Percentiles rank a stretch among this genome's conserved stretches.
Evolutionary conservation across 2,888 invertebrate species (phyloP).

Genomic region (Himalopsyche kuldschensis): DNA sequence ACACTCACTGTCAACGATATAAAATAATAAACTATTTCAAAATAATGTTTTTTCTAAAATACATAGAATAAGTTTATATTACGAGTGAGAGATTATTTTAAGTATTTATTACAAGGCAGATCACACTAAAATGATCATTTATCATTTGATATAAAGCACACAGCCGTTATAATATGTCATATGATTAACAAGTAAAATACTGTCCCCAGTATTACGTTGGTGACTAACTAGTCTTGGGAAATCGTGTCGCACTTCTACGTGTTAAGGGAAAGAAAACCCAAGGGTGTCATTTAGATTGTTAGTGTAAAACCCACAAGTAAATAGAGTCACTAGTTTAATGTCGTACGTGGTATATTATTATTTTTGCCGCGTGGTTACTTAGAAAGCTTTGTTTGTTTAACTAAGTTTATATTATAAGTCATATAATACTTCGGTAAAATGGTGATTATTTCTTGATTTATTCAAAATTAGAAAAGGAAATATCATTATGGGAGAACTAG

Average conservation of each 20-base stretch:
- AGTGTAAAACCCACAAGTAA: conserved; percentile 5
- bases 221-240: not conserved
- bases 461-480: too few relatives aligned
- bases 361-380: conserved; percentile 3
- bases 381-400: not conserved
- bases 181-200: conserved; percentile 3
- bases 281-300: conserved; percentile 10
- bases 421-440: not conserved
- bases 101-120: too few relatives aligned
- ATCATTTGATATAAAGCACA: not conserved
- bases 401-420: not conserved
- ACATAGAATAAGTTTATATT: too few relatives aligned
- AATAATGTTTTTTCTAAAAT: too few relatives aligned
- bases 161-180: not conserved
- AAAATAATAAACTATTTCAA: too few relatives aligned
- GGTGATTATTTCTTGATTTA: not conserved
- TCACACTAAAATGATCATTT: not conserved
- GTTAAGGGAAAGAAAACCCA: conserved; percentile 9
- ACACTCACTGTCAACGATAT: too few relatives aligned
- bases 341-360: conserved; percentile 17
- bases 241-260: conserved; percentile 11
- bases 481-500: too few relatives aligned
- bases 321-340: conserved; percentile 12
- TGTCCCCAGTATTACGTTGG: not conserved
- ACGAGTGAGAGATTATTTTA: too few relatives aligned